Percentiles rank a stretch among this genome's conserved stretches.
Evolutionary conservation across 2,888 invertebrate genomes (phyloP).

Genomic region (Uropetala carovei): DNA sequence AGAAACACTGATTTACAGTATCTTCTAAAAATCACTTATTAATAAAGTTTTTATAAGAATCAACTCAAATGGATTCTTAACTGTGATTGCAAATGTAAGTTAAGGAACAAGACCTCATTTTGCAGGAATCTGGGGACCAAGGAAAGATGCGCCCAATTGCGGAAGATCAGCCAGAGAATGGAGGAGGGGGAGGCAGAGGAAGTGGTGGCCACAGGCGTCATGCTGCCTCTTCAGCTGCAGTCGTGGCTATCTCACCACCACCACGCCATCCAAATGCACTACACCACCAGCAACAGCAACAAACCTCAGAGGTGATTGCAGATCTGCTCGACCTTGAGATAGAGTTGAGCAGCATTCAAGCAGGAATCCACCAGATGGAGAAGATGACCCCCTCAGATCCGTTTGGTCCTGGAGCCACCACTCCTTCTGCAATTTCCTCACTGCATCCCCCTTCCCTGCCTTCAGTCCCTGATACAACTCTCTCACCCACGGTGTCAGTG

Average conservation of each 20-base stretch:
- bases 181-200: neutral
- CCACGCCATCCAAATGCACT: constrained; percentile 78
- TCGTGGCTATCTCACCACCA: constrained; percentile 53
- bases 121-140: constrained; percentile 40
- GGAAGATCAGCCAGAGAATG: constrained; percentile 51
- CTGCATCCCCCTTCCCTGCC: neutral
- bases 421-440: constrained; percentile 3
- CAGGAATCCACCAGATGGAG: constrained; percentile 93
- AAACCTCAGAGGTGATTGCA: constrained; percentile 82
- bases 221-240: neutral
- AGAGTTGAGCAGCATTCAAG: constrained; percentile 89
- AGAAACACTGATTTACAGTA: too few relatives aligned
- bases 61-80: too few relatives aligned
- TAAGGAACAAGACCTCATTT: neutral
- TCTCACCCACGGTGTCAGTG: constrained; percentile 4
- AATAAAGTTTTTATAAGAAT: too few relatives aligned
- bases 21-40: too few relatives aligned
- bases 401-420: constrained; percentile 75
- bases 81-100: neutral
- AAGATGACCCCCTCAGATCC: constrained; percentile 86
- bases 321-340: constrained; percentile 92
- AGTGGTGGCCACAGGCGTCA: neutral
- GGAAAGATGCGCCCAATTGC: constrained; percentile 40
- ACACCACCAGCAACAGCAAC: constrained; percentile 86
- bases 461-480: constrained; percentile 24